A percentile compares a stretch with the other conserved stretches of the same genome.
phyloP scores from a whole-genome alignment of 2,113 vertebrate species.

The Lepidothrix coronata region DNA sequence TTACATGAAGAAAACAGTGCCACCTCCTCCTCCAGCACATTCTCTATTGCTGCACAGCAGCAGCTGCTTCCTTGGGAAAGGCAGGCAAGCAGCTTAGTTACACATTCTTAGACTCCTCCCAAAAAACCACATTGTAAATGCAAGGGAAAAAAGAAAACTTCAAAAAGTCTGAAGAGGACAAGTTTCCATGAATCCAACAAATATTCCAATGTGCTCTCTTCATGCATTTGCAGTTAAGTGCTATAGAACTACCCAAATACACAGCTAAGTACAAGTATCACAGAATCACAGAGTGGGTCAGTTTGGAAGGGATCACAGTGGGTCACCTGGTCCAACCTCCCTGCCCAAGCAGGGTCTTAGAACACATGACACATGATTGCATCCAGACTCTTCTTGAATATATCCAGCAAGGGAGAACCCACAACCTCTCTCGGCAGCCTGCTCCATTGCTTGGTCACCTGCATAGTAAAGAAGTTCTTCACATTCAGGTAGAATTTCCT shows the following conservation, averaged over 20 bases:
- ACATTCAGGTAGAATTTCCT: background rate
- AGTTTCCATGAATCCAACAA: background rate
- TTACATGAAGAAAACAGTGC: background rate
- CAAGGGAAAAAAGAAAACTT: background rate
- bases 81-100: background rate
- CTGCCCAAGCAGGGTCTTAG: background rate
- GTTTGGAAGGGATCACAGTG: background rate
- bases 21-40: background rate
- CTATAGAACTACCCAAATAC: background rate
- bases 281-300: background rate
- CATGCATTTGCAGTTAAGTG: accelerated
- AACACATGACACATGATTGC: background rate
- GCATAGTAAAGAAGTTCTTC: background rate
- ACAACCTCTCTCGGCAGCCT: accelerated
- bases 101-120: background rate
- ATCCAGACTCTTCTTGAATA: background rate
- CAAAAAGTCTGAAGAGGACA: background rate
- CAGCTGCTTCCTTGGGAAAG: background rate
- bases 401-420: background rate
- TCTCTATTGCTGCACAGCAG: background rate
- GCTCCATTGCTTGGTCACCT: background rate
- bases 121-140: background rate
- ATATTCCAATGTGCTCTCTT: background rate
- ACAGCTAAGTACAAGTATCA: accelerated
- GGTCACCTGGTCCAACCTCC: background rate